These are phyloP conservation scores for Chamaedrilus cognettii DNA, from an alignment of 2,888 invertebrate species.

Conservation along the genomic window DNA sequence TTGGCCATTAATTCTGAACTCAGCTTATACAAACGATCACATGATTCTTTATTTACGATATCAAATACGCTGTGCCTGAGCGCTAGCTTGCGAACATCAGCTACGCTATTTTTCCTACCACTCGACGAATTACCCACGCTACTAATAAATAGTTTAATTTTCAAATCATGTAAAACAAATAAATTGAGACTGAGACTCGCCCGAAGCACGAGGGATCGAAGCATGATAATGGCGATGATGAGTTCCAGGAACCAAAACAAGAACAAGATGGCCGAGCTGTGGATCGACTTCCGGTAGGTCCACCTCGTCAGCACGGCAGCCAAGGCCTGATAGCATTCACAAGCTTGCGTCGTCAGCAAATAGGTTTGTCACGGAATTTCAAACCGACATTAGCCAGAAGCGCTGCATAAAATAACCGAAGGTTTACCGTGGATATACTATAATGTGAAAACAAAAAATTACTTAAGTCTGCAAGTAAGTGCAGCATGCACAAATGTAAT, in stretches of 20 bases:
- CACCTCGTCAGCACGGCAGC: slow-evolving; percentile 26
- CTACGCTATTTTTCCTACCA: no score
- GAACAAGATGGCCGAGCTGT: slow-evolving; percentile 32
- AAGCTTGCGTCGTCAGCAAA: neutral
- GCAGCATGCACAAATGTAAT: neutral
- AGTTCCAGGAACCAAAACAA: slow-evolving; percentile 31
- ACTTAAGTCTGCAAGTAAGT: no score
- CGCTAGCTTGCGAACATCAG: neutral
- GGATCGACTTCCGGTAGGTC: slow-evolving; percentile 27
- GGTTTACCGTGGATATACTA: no score
- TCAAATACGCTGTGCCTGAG: no score
- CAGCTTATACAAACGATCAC: no score
- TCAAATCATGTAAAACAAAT: no score
- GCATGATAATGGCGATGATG: slow-evolving; percentile 21
- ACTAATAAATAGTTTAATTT: neutral
- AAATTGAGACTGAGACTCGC: neutral
- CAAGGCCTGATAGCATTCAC: no score
- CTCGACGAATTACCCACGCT: neutral
- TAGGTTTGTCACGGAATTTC: neutral
- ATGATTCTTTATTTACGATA: no score
- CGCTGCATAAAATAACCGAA: no score
- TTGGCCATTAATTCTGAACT: no score
- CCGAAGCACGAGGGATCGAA: slow-evolving; percentile 23
- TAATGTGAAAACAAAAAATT: no score
- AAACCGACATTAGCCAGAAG: no score